Conservation (phyloP, 2,888 invertebrate genomes). For the Pachydiplax longipennis region DNA sequence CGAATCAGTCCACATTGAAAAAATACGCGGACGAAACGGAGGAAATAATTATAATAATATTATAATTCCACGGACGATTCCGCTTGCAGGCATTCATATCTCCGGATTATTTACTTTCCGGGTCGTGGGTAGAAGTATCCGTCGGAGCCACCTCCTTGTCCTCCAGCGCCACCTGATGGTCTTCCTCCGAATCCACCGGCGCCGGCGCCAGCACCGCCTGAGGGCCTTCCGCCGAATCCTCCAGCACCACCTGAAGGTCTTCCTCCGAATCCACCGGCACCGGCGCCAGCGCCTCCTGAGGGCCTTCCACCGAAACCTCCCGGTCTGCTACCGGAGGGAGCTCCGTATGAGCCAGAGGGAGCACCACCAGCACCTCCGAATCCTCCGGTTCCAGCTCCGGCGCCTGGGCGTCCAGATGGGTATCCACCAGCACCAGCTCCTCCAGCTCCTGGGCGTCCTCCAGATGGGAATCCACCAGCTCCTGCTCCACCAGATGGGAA, state of each 20-base stretch:
- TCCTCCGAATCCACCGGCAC: neutral
- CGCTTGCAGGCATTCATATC: neutral
- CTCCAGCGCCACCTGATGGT: neutral
- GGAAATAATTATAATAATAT: neutral
- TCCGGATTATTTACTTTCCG: constrained; percentile 19
- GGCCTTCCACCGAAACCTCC: constrained; percentile 7
- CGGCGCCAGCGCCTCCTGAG: neutral
- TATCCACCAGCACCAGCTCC: constrained; percentile 23
- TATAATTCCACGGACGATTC: neutral
- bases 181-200: neutral
- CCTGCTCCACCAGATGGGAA: neutral
- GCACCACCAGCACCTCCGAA: neutral
- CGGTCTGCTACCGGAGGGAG: neutral
- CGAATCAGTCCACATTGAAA: neutral
- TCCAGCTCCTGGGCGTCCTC: neutral
- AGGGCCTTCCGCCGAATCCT: constrained; percentile 7
- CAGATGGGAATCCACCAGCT: neutral
- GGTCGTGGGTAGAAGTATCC: constrained; percentile 45
- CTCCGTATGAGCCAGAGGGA: neutral
- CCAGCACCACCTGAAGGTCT: neutral
- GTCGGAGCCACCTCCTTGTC: constrained; percentile 19
- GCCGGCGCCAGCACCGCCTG: neutral
- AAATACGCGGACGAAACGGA: neutral
- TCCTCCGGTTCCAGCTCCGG: neutral
- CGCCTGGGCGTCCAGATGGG: neutral